Base-by-base conservation (phyloP, 2,797 vertebrate species). In the Thunnus albacares region DNA sequence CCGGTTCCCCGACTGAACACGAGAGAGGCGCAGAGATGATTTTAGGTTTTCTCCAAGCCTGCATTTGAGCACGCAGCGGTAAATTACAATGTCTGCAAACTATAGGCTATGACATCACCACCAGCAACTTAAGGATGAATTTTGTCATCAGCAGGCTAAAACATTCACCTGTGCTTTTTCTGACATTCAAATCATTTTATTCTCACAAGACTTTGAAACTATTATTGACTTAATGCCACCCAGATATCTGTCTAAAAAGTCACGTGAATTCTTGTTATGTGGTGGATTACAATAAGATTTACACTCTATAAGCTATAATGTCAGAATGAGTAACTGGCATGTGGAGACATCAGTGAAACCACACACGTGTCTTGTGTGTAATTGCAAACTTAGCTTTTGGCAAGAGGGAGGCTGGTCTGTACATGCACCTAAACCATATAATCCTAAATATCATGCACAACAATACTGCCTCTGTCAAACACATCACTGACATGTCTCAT, bases 391-490 rank as follows among this genome's bases (percentile, higher is more conserved):
- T 79, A 38, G 80, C 68, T 80, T 79, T 82, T 64, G 77, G 69
- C 71, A 63, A 59, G 62, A 57, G 59, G 33, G 17, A 72, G 66
- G 71, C 84, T 75, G 82, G 71, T 89, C 81, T 72, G 71, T 81
- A 70, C 87, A 74, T 74, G 85, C 3, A 56, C 72, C 69, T 47
- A 13, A 63, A 55, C 9, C 62, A 35, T 73, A 4, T 79, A 87
- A 84, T 87, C 71, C 74, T 45, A 33, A 82, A 79, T 75, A 47
- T 71, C 66, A 59, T n/a, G 63, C 62, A 18, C 83, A 80, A 90
- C 85, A 92, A 74, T 77, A 62, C 89, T 10, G 61, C 72, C 75
- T 82, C 80, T 88, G 91, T 90, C 87, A 81, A 80, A 89, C 78
- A 83, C 86, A 62, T 85, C 90, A 74, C 47, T 79, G 51, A 75